Conservation (phyloP, 1,140 invertebrate species). For the Muscidifurax raptorellus region DNA sequence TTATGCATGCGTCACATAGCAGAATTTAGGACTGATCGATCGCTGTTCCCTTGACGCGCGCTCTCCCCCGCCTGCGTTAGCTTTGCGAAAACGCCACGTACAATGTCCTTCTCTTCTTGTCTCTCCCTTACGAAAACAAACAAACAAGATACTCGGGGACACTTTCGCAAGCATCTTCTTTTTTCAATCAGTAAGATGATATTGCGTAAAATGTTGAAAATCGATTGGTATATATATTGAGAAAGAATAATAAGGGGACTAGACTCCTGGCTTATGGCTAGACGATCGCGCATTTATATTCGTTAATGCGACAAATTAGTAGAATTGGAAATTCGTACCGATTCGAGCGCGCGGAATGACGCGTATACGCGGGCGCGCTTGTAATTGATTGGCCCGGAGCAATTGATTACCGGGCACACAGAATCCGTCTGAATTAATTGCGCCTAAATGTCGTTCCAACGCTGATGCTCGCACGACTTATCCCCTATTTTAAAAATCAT, state of each 20-base stretch:
- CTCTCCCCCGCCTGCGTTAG: background rate
- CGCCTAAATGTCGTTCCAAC: background rate
- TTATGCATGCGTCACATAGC: conserved; percentile 61
- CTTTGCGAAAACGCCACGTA: conserved; percentile 17
- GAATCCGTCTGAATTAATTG: conserved; percentile 38
- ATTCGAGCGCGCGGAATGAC: conserved; percentile 27
- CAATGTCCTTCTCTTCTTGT: background rate
- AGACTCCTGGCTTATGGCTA: no score
- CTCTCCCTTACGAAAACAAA: conserved; percentile 21
- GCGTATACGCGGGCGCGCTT: conserved; percentile 22
- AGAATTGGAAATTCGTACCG: conserved; percentile 36
- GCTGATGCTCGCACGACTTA: background rate
- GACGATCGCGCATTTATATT: conserved; percentile 45
- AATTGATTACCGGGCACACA: conserved; percentile 15
- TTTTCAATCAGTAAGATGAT: background rate
- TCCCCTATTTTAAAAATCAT: conserved; percentile 35
- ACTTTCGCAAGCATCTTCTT: background rate
- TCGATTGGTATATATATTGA: no score
- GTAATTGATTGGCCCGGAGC: conserved; percentile 33
- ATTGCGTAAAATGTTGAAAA: background rate
- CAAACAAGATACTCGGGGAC: background rate
- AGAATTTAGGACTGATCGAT: conserved; percentile 61
- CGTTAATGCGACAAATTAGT: conserved; percentile 47
- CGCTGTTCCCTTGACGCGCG: conserved; percentile 34
- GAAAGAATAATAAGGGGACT: no score